Conservation (phyloP, 2,113 vertebrate genomes). For the Cathartes aura region DNA sequence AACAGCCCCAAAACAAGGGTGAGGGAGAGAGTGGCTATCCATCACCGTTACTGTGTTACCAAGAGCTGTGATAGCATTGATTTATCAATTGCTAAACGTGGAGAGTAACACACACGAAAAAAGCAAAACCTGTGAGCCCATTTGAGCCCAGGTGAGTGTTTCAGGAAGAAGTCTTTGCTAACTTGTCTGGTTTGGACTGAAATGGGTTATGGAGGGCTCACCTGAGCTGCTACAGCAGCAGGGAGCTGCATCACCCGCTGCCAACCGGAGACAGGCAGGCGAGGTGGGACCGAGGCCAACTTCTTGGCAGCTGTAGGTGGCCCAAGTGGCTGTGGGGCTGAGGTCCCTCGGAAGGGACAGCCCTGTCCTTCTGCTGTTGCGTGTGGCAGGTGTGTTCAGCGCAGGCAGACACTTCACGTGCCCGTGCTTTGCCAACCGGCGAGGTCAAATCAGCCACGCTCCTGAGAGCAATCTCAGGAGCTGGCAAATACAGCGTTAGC, state of each 20-base stretch:
- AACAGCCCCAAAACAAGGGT: too few relatives aligned
- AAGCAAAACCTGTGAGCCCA: accelerated
- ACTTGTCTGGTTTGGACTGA: neutral
- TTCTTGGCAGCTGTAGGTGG: neutral
- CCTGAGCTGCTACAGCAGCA: neutral
- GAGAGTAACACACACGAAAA: neutral
- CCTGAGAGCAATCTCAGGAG: neutral
- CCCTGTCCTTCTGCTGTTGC: neutral
- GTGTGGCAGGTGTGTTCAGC: neutral
- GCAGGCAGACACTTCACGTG: neutral
- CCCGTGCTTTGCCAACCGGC: accelerated
- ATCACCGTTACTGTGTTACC: neutral
- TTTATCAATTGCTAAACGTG: neutral
- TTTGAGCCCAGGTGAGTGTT: neutral
- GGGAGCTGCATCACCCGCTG: neutral
- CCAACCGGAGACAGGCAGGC: neutral
- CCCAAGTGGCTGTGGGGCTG: neutral
- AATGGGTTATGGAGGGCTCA: neutral
- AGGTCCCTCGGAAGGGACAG: neutral
- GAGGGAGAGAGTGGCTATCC: neutral
- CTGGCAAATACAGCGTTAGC: neutral
- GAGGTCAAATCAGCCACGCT: neutral
- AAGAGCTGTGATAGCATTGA: neutral
- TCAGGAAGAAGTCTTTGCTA: neutral
- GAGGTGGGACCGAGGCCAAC: neutral